Evolutionary conservation across 2,888 invertebrate species (phyloP).

Genomic region (Ferrisia virgata): DNA sequence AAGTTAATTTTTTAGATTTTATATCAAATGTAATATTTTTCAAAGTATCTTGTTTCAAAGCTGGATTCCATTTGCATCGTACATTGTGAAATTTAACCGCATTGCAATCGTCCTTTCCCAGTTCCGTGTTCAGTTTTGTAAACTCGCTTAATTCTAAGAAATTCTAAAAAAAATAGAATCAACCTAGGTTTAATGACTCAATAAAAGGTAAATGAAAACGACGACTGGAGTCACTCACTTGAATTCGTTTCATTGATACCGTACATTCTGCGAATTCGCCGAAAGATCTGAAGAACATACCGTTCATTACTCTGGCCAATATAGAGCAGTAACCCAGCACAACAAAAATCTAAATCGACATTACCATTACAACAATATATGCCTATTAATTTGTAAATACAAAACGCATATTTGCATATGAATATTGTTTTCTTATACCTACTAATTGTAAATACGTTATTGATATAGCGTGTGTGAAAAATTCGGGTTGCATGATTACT

Average conservation of each 20-base stretch:
- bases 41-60: constrained; percentile 59
- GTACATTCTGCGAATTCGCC: constrained; percentile 63
- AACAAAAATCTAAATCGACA: too few species aligned
- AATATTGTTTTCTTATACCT: too few species aligned
- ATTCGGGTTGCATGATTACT: too few species aligned
- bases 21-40: constrained; percentile 60
- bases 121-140: background rate
- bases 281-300: constrained; percentile 59
- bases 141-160: constrained; percentile 40
- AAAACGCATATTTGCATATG: too few species aligned
- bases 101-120: too few species aligned
- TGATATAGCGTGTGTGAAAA: too few species aligned
- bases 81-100: constrained; percentile 59
- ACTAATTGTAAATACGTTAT: too few species aligned
- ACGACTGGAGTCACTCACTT: too few species aligned
- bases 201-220: too few species aligned
- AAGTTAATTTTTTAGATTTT: constrained; percentile 57
- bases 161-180: background rate
- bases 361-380: too few species aligned
- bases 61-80: constrained; percentile 66
- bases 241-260: constrained; percentile 63
- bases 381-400: too few species aligned
- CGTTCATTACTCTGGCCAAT: constrained; percentile 52
- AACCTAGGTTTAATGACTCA: too few species aligned
- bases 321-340: constrained; percentile 56